phyloP scores from a whole-genome alignment of 2,888 invertebrate genomes.

The Limnephilus auricula region DNA sequence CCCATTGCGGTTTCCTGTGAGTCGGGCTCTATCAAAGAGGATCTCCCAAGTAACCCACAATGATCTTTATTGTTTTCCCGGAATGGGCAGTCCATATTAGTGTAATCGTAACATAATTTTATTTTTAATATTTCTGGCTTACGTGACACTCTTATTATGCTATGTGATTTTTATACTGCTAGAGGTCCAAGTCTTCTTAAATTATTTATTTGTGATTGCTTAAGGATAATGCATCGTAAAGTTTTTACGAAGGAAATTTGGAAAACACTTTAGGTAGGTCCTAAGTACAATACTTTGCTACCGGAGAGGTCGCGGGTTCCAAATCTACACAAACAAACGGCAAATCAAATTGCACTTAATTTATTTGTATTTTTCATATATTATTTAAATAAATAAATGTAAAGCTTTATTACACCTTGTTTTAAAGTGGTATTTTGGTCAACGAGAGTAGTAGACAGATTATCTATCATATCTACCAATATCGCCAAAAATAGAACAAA shows the following conservation, averaged over 20 bases:
- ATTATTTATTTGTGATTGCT: not conserved
- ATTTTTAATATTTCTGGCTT: not conserved
- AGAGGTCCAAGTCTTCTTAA: not conserved
- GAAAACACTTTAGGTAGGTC: not conserved
- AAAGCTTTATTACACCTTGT: too few relatives aligned
- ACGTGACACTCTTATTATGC: not conserved
- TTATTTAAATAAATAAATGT: too few relatives aligned
- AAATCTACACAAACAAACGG: not conserved
- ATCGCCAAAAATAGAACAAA: too few relatives aligned
- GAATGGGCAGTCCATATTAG: not conserved
- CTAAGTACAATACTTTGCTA: too few relatives aligned
- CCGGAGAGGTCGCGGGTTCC: not conserved
- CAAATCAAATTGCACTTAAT: too few relatives aligned
- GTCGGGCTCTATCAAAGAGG: not conserved
- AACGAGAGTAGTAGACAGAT: too few relatives aligned
- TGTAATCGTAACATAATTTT: not conserved
- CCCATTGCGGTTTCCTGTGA: not conserved
- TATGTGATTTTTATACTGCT: not conserved
- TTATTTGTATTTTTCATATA: too few relatives aligned
- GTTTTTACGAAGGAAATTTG: not conserved
- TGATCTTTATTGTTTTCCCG: conserved; percentile 12
- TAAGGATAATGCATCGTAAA: not conserved
- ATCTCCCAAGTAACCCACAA: not conserved
- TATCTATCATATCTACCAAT: too few relatives aligned
- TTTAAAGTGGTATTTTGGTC: too few relatives aligned